These are phyloP conservation scores for Aegithalos caudatus DNA, from an alignment of 2,113 vertebrate genomes.

Conservation along the genomic window DNA sequence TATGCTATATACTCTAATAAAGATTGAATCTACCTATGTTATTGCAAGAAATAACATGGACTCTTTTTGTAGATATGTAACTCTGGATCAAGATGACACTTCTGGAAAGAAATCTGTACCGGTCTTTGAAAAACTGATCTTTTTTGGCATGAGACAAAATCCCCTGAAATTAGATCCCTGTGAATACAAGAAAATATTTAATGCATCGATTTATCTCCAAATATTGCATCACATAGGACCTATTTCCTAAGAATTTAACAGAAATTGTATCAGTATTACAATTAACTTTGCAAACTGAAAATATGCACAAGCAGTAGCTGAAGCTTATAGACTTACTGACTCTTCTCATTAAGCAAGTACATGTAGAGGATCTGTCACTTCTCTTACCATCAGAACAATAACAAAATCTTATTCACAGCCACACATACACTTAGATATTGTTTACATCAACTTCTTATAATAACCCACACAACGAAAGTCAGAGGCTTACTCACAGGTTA, in stretches of 20 bases:
- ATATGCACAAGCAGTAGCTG: neutral
- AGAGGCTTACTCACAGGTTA: slow-evolving; percentile 26
- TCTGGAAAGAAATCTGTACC: neutral
- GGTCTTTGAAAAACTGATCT: neutral
- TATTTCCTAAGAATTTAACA: neutral
- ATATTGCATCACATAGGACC: neutral
- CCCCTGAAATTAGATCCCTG: neutral
- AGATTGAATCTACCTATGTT: slow-evolving; percentile 26
- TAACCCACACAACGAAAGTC: neutral
- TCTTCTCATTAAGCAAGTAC: neutral
- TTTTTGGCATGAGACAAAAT: neutral
- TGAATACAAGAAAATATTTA: neutral
- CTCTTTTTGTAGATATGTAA: slow-evolving; percentile 25
- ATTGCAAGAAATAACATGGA: slow-evolving; percentile 37
- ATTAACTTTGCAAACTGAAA: slow-evolving; percentile 12
- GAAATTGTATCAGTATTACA: neutral
- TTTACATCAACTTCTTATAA: neutral
- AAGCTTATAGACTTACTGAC: neutral
- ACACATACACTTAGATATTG: neutral
- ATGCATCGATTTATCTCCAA: neutral
- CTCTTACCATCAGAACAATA: neutral
- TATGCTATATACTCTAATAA: slow-evolving; percentile 40
- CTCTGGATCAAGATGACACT: slow-evolving; percentile 17
- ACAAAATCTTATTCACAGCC: neutral
- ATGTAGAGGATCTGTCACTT: neutral